Evolutionary conservation across 2,797 vertebrate species (phyloP), one percentile per base, ranked within the genome.

Genomic region (Poeciliopsis presidionis): DNA sequence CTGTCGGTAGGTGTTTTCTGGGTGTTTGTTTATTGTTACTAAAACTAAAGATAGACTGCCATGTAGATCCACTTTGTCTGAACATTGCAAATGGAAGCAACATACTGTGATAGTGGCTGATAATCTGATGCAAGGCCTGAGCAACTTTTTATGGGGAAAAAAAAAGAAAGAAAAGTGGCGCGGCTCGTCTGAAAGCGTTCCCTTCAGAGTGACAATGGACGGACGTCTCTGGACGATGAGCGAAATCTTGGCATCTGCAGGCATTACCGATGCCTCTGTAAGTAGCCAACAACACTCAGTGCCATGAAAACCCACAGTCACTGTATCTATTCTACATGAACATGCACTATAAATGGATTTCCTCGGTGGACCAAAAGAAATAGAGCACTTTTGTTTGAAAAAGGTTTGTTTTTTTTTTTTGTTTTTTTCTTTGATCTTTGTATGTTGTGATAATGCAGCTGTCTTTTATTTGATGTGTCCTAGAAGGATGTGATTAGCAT

Each of bases 331-430:
- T 93, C 90, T 92, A 96, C 95, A 95, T 92, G 89, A 92, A 95
- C 93, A 93, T 96, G 96, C 97, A 97, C 97, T 98, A 97, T 96
- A 96, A 96, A 97, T 97, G 95, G 95, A 95, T 93, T 88, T 97
- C 96, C 95, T 96, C 88, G 89, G 90, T 95, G 97, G 97, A 98
- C 97, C 97, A 97, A 95, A 95, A 94, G 91, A 96, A 95, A 93
- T 88, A 85, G 91, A 94, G 93, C 94, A 95, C 96, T 96, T 97
- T 95, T 90, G 91, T 92, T 92, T 89, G 94, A 94, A 92, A 93
- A 88, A 76, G 87, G 93, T 77, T 76, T 81, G 90, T 89, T 91
- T 90, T 91, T 94, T 93, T 77, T 76, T 81, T 11, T 2, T 43
- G 90, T 89, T 88, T 91, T 90, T 91, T 95, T 89, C 88, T 92